Evolutionary conservation across 2,888 invertebrate species (phyloP).

Genomic region (Calliphora vomitoria): DNA sequence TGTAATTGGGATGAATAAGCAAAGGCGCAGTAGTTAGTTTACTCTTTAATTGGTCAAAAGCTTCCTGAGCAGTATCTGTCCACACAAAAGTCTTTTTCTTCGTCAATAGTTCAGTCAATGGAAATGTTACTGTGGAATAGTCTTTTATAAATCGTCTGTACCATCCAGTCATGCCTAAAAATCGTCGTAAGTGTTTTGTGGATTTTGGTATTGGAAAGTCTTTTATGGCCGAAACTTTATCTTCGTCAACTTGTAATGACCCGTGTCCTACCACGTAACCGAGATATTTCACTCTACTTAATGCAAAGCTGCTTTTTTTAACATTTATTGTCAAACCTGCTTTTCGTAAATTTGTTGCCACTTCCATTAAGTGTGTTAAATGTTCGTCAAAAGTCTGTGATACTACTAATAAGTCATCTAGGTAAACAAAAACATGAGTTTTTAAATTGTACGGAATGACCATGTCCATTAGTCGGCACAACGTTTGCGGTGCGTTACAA

Average conservation of each 20-base stretch:
- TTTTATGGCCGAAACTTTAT: constrained; percentile 31
- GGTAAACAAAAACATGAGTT: constrained; percentile 9
- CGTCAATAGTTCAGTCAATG: no score
- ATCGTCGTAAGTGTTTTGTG: constrained; percentile 31
- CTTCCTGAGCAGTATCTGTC: constrained; percentile 16
- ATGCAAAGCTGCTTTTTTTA: no score
- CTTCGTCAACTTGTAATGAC: constrained; percentile 45
- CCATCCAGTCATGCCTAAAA: constrained; percentile 58
- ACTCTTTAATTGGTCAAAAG: constrained; percentile 55
- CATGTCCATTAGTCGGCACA: constrained; percentile 24
- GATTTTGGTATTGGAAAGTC: no score
- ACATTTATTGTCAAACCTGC: no score
- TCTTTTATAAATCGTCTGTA: constrained; percentile 48
- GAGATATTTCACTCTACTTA: no score
- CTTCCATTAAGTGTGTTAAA: no score
- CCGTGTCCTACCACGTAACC: constrained; percentile 33
- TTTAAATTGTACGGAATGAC: constrained; percentile 9
- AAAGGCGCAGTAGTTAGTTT: no score
- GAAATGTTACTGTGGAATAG: no score
- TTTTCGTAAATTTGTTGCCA: no score
- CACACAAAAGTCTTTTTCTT: no score
- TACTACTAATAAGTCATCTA: constrained; percentile 17
- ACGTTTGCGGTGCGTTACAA: neutral
- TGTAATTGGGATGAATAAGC: constrained; percentile 41
- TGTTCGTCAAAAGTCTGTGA: neutral